phyloP scores from a whole-genome alignment of 1,140 invertebrate genomes.

The Copidosoma floridanum region DNA sequence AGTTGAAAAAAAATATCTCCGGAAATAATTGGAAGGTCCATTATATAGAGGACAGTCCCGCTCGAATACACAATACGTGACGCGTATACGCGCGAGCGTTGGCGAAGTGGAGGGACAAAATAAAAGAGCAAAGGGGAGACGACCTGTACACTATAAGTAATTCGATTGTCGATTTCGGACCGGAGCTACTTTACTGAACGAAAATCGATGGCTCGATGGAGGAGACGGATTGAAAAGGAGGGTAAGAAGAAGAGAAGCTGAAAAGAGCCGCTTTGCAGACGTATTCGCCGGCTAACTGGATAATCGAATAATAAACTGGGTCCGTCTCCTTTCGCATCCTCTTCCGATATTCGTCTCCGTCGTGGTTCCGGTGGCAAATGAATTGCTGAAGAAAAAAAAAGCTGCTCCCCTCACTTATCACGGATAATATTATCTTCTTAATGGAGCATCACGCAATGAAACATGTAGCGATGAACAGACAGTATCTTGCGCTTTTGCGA shows the following conservation, averaged over 20 bases:
- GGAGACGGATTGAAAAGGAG: neutral
- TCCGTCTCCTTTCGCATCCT: neutral
- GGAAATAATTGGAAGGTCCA: too few relatives aligned
- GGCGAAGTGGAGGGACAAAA: neutral
- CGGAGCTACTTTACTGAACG: neutral
- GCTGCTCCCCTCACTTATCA: slow-evolving; percentile 12
- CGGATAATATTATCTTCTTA: too few relatives aligned
- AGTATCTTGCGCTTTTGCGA: too few relatives aligned
- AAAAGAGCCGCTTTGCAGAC: slow-evolving; percentile 12
- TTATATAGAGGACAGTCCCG: too few relatives aligned
- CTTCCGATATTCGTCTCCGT: neutral
- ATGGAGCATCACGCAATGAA: too few relatives aligned
- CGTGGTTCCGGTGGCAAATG: slow-evolving; percentile 8
- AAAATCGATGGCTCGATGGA: neutral
- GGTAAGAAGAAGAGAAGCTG: neutral
- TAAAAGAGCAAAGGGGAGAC: neutral
- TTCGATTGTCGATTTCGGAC: neutral
- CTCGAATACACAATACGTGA: too few relatives aligned
- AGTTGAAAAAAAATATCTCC: too few relatives aligned
- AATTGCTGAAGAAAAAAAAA: neutral
- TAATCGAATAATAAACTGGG: slow-evolving; percentile 29
- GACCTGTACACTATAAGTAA: too few relatives aligned
- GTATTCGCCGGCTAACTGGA: slow-evolving; percentile 20
- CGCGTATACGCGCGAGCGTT: neutral
- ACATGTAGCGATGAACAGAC: too few relatives aligned